Base-by-base conservation (phyloP, 2,888 invertebrate genomes). In the Hirudinaria manillensis region DNA sequence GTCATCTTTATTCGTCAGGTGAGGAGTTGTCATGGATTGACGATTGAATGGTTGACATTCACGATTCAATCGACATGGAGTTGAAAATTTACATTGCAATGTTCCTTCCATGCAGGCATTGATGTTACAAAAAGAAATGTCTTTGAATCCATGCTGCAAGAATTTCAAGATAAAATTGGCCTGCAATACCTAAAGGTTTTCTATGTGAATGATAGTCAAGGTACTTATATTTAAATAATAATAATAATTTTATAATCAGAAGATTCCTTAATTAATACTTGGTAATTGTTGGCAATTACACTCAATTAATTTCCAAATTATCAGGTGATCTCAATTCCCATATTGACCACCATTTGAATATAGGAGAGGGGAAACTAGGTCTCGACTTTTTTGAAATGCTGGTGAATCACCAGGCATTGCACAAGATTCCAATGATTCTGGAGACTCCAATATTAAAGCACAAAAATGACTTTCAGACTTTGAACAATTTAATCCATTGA, bases 141-240 rank as follows among this genome's bases (percentile, higher is more conserved):
- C 0, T 87, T 84, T 77, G 79, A 84, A 13, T 74, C 80, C 45
- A 83, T 85, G 78, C 83, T 87, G 82, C 61, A 75, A 38, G 83
- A 85, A 73, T 87, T 87, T 81, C 85, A 84, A 19, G 56, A 70
- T 1, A 66, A 75, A 10, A 55, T 78, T 10, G 78, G 77, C 7
- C n/a, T 86, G 70, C 77, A 85, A 53, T 86, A 86, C 77, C 81
- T 87, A 61, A 86, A 85, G 76, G 87, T 85, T 2, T 73, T 87
- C 27, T 87, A 88, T 80, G 78, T 88, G 21, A 87, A 88, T 81
- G 87, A 87, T 80, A 87, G 87, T 3, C 85, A 85, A 81, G 86
- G 87, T 86, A n/a, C 24, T 27, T 34, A 29, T n/a, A 71, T 36
- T 19, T 32, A 24, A n/a, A n/a, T n/a, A n/a, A 13, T 24, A 4